Base-by-base conservation (phyloP, 2,888 invertebrate species). In the Julus scanicus region DNA sequence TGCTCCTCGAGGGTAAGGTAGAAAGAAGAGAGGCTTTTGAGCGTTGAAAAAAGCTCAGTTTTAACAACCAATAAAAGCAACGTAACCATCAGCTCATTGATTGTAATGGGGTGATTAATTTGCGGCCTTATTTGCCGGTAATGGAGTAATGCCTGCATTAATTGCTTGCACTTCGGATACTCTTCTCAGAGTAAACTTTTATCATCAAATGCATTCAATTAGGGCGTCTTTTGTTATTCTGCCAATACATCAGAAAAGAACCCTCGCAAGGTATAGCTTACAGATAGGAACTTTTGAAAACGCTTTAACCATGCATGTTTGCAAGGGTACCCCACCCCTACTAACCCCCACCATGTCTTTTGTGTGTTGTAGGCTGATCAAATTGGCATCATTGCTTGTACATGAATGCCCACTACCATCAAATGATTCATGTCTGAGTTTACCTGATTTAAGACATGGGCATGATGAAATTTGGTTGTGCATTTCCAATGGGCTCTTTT, bases 41-140 rank as follows among this genome's bases (percentile, higher is more conserved):
- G 84, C 84, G 40, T 37, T 40, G 40, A 84, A 84, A 84, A 37
- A 84, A 84, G 84, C 84, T 84, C 84, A 84, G 84, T 84, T 84
- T 84, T 84, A 84, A 84, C 84, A 84, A 84, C 84, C 84, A 37
- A 84, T 84, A 84, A 84, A 84, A 84, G 13, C 84, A 40, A 84
- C 37, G 84, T 84, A 84, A 84, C 84, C 84, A 84, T 84, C 84
- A 84, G 40, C 84, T 84, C 84, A 84, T 84, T 84, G 84, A 84
- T 84, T 84, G 84, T 84, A 84, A 84, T 84, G 84, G 84, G 84
- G 84, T 84, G 84, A 84, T 84, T 84, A 84, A 84, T 84, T 84
- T 84, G 84, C 15, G 84, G 40, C 84, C 39, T 84, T 84, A 84
- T 84, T 84, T 84, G 84, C 39, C 84, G 84, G 84, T 84, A 84